Evolutionary conservation across 2,888 invertebrate species (phyloP), one percentile per base, ranked within the genome.

Genomic region (Drosophila ezoana): DNA sequence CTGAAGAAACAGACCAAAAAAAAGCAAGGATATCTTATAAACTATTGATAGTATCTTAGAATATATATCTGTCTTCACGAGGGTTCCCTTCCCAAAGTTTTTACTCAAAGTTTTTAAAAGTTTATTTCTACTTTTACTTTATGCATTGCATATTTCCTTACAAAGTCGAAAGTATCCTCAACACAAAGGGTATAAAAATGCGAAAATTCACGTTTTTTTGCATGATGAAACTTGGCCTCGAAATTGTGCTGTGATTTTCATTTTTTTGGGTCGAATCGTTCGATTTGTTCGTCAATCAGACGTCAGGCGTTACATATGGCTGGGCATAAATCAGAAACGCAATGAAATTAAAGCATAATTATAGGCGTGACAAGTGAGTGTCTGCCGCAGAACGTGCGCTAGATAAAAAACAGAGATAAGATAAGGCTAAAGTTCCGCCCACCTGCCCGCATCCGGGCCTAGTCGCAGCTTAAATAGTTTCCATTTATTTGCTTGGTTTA

Each of bases 281-380:
- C 23, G 13, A 6, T 20, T 63, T 14, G 18, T 33, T 32, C 51
- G 64, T 40, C 60, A 59, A 69, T 60, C 52, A 41, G 11, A n/a
- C 14, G 16, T 14, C 20, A 16, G 28, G 43, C 32, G 14, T 43
- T 72, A 61, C 67, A 72, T 72, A 77, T 61, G 72, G 67, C 44
- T 28, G 35, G 45, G n/a, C 62, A 79, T 85, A 88, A 84, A 88
- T 84, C 83, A 86, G 86, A 85, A 47, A 52, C 62, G 44, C 61
- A 51, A 52, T 73, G 65, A 79, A 83, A 87, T 87, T 81, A 75
- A 79, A 81, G 80, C 81, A 87, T 83, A 90, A 89, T 89, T 88
- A 85, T 59, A 83, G 83, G 89, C 83, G 87, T 88, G 79, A 87
- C 83, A 83, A 58, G 76, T 71, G 70, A 35, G 67, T 82, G 76